Conservation (phyloP, 2,113 vertebrate genomes). For the Azemiops feae region DNA sequence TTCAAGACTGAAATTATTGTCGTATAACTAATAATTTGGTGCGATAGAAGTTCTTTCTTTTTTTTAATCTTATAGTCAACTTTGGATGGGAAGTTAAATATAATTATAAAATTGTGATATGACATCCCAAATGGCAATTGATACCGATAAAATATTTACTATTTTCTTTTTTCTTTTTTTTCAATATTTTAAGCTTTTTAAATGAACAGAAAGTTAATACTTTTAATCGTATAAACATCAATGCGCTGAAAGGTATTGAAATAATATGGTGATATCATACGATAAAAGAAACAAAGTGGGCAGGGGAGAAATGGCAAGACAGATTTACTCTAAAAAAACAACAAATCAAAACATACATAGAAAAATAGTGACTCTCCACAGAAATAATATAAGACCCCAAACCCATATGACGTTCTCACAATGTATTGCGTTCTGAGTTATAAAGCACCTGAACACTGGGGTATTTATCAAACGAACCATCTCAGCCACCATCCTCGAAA, state of each 20-base stretch:
- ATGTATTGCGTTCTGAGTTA: neutral
- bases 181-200: neutral
- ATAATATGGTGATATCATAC: neutral
- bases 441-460: neutral
- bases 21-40: neutral
- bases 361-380: neutral
- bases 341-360: neutral
- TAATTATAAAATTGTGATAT: neutral
- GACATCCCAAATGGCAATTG: neutral
- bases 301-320: neutral
- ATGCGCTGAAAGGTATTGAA: neutral
- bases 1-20: neutral
- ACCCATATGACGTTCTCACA: neutral
- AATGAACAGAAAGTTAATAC: neutral
- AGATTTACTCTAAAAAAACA: neutral
- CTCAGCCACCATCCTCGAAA: neutral
- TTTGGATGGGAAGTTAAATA: neutral
- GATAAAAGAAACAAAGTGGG: neutral
- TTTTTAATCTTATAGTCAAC: neutral
- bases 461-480: neutral
- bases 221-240: neutral
- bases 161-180: neutral
- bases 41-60: neutral
- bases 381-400: neutral
- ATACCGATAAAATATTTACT: neutral